Base-by-base conservation (phyloP, 2,888 invertebrate genomes). In the Agelastica alni region DNA sequence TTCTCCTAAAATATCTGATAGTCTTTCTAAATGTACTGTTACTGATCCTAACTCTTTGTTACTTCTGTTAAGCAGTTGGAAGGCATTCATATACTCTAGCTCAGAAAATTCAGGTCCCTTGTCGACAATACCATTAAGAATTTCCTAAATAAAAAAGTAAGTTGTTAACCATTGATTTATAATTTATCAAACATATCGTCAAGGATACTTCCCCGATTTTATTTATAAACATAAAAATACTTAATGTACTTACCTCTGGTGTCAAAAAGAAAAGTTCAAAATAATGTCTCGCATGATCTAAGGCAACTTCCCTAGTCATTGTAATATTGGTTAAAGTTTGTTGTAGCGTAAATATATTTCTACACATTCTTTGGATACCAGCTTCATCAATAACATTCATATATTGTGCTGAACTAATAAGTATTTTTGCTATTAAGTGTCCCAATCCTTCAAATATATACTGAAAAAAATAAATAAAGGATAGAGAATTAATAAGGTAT, bases 381-480 rank as follows among this genome's bases (percentile, higher is more conserved):
- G 85, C 84, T 70, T 91, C 89, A 76, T 93, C 89, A 58, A 94
- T 88, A 56, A 85, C 81, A 63, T 86, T 86, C 75, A 93, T 85
- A 72, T 86, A 87, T 66, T 90, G 89, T 6, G 89, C 87, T 45
- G 88, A 87, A 68, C 87, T 89, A 65, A 93, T 91, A 51, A 93
- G 78, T 64, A 91, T 88, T 67, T 89, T 86, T 0, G 91, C 84
- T 34, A 90, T 86, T 42, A 92, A 77, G 67, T 82, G 81, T 2
- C 96, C 96, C 18, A 97, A 79, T 1, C 95, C 95, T 77, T 91
- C 90, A 78, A 95, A 90, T 59, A 95, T 87, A 73, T 95, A 96
- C 88, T 93, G 81, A 51, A 75, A n/a, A n/a, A n/a, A n/a, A n/a
- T n/a, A n/a, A n/a, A n/a, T n/a, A n/a, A n/a, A n/a, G n/a, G n/a